Conservation (phyloP, 2,797 vertebrate species). For the Ciconia nigra region DNA sequence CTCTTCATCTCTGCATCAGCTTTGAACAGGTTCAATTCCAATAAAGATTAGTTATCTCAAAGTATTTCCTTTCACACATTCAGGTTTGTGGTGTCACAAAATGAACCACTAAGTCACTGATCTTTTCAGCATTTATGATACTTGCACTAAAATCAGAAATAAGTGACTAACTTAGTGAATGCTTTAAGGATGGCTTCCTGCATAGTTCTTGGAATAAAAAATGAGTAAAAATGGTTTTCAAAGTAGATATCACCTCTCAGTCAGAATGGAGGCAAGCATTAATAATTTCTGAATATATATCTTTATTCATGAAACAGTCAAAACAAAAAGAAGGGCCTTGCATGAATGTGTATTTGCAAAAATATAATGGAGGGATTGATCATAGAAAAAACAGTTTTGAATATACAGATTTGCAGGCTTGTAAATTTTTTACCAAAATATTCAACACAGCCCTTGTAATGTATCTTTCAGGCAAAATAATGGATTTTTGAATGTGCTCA, state of each 20-base stretch:
- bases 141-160: background rate
- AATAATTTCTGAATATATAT: background rate
- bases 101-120: background rate
- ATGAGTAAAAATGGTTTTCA: background rate
- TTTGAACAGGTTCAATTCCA: background rate
- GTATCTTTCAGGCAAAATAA: background rate
- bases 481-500: background rate
- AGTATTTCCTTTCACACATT: background rate
- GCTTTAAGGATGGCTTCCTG: background rate
- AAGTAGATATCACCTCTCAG: background rate
- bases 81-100: background rate
- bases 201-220: background rate
- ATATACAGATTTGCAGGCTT: background rate
- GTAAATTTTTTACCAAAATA: background rate
- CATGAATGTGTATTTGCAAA: background rate
- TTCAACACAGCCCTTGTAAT: background rate
- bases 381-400: background rate
- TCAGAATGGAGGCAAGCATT: background rate
- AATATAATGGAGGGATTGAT: background rate
- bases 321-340: background rate
- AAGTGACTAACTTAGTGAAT: background rate
- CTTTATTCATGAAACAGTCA: background rate
- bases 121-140: background rate
- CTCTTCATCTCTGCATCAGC: background rate
- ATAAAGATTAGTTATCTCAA: background rate